Conservation (phyloP, 2,888 invertebrate species). For the Odontomyia ornata region DNA sequence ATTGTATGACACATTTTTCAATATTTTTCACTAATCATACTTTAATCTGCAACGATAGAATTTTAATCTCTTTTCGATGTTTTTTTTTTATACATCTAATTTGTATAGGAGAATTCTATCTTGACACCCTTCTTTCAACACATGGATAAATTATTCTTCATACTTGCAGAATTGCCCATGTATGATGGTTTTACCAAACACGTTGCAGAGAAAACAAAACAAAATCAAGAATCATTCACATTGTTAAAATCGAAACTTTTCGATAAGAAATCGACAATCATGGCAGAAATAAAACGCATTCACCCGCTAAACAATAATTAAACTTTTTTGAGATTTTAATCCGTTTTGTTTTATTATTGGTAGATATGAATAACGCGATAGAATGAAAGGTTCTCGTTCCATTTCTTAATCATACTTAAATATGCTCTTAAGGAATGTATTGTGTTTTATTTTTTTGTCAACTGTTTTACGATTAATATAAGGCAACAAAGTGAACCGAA, state of each 20-base stretch:
- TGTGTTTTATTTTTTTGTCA: constrained; percentile 1
- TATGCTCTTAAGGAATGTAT: constrained; percentile 15
- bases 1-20: background rate
- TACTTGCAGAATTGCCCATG: background rate
- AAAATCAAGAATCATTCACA: background rate
- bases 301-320: constrained; percentile 24
- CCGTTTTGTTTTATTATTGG: constrained; percentile 37
- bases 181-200: too few species aligned
- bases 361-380: constrained; percentile 12
- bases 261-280: constrained; percentile 2
- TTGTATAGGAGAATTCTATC: background rate
- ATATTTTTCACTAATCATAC: background rate
- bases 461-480: background rate
- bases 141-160: background rate
- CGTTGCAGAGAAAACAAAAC: background rate
- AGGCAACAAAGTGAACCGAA: background rate
- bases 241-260: constrained; percentile 6
- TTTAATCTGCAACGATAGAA: background rate
- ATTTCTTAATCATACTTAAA: constrained; percentile 33
- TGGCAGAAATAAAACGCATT: too few species aligned
- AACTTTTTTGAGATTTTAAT: constrained; percentile 33
- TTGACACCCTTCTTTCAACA: background rate
- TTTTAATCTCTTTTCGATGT: background rate
- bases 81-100: background rate
- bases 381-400: constrained; percentile 40